phyloP scores from a whole-genome alignment of 2,797 vertebrate species.

The Periparus ater region DNA sequence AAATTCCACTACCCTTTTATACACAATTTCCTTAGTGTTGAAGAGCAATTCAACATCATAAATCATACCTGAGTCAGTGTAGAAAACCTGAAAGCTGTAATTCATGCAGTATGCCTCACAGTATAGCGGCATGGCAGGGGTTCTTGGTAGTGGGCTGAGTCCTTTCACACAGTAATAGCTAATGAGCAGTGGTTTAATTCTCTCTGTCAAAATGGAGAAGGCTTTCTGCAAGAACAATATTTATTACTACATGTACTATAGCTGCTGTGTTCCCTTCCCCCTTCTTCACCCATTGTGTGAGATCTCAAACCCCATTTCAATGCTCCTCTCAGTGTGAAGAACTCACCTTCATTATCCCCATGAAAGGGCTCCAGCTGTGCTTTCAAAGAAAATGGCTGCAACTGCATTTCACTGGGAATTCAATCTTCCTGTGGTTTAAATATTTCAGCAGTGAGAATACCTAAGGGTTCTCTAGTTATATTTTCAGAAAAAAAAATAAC shows the following conservation, averaged over 20 bases:
- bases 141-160: not conserved
- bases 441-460: constrained; percentile 4
- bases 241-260: not conserved
- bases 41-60: not conserved
- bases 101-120: not conserved
- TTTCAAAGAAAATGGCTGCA: constrained; percentile 16
- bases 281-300: not conserved
- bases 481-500: not conserved
- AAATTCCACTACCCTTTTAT: not conserved
- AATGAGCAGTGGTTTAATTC: not conserved
- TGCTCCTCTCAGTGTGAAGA: not conserved
- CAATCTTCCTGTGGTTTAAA: not conserved
- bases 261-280: not conserved
- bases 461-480: not conserved
- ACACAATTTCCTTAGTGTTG: not conserved
- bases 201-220: not conserved
- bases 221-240: not conserved
- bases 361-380: not conserved
- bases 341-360: not conserved
- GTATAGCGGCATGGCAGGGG: not conserved
- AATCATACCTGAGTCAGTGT: not conserved
- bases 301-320: not conserved
- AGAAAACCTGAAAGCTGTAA: not conserved
- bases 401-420: not conserved
- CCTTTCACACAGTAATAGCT: not conserved